Base-by-base conservation (phyloP, 2,888 invertebrate species). In the Tetanocera ferruginea region DNA sequence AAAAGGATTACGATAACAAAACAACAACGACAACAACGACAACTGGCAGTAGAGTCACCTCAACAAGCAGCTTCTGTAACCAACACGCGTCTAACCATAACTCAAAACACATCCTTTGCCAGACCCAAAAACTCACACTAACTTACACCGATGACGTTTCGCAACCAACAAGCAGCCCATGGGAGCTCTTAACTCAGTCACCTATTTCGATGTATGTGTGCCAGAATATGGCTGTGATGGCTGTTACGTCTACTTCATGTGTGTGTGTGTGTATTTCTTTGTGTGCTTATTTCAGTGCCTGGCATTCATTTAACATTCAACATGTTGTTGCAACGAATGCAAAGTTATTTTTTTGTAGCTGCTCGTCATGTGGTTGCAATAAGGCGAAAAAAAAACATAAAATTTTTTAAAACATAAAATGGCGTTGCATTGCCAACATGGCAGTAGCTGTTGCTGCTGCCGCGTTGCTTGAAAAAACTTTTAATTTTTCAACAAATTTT, bases 241-340 rank as follows among this genome's bases (percentile, higher is more conserved):
- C 43, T 67, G 49, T 2, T 19, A 23, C 11, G 17, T 23, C 0
- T 23, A 19, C n/a, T 37, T 23, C 19, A 23, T 37, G 43, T 37
- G 23, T n/a, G 25, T 25, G 19, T 11, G 1, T 19, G 9, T 19
- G 23, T 49, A 49, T 11, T 17, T 51, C 2, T 14, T 17, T 52
- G 69, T 51, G 52, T 28, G 52, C 5, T 17, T 70, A 11, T 52
- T 25, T 51, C 52, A 37, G 72, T 37, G 73, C 23, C 60, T 60
- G 25, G 75, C 37, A 28, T 67, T 11, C 52, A 55, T 70, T 49
- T 52, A 14, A 19, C 77, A 77, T 72, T 28, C 77, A 77, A 77
- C 77, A 77, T 72, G 77, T 77, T 72, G 77, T 64, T 64, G 71
- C 71, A 62, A 17, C 52, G 25, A 67, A 76, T 64, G 67, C n/a